Evolutionary conservation across 2,888 invertebrate species (phyloP).

Genomic region (Papilio demoleus): DNA sequence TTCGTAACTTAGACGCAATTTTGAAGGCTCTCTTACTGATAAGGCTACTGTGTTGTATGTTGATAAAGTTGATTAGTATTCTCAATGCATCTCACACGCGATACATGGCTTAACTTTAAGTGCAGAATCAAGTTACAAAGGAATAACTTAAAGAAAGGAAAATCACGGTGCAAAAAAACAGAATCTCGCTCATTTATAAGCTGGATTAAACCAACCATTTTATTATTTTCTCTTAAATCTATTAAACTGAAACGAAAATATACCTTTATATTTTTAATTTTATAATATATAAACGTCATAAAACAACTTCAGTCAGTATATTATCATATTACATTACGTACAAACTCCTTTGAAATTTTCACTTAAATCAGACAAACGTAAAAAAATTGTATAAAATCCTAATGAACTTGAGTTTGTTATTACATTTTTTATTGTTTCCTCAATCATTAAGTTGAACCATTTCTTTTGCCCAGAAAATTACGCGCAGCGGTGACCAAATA

Average conservation of each 20-base stretch:
- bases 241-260: neutral
- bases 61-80: conserved; percentile 11
- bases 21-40: neutral
- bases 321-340: neutral
- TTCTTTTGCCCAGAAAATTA: conserved; percentile 15
- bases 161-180: neutral
- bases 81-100: neutral
- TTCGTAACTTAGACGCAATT: too few species aligned
- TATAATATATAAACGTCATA: neutral
- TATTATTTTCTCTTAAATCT: neutral
- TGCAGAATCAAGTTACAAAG: conserved; percentile 3
- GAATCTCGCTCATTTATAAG: neutral
- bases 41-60: neutral
- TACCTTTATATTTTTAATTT: neutral
- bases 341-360: neutral
- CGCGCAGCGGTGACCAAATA: conserved; percentile 21
- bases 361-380: neutral
- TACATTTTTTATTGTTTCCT: conserved; percentile 20
- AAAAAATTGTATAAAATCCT: conserved; percentile 39
- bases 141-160: neutral
- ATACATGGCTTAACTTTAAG: conserved; percentile 7
- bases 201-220: neutral
- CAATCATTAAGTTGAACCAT: conserved; percentile 21
- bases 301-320: too few species aligned
- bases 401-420: conserved; percentile 21